phyloP scores from a whole-genome alignment of 2,888 invertebrate genomes.

The Ectemnius cavifrons region DNA sequence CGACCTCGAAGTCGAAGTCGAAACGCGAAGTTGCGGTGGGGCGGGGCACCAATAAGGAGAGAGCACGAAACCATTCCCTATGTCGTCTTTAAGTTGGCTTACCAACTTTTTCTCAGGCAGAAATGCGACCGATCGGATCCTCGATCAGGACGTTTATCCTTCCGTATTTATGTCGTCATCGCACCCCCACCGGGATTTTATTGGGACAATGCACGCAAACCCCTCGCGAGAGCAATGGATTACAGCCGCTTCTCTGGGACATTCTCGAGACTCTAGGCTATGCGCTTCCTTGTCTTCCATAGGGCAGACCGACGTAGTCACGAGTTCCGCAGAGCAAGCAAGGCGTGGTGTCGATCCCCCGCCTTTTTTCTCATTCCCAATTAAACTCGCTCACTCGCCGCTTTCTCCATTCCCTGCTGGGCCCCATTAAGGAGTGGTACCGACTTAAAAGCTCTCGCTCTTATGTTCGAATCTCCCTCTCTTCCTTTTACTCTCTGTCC shows the following conservation, averaged over 20 bases:
- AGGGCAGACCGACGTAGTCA: too few relatives aligned
- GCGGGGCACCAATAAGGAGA: neutral
- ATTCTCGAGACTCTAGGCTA: neutral
- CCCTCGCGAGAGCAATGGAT: slow-evolving; percentile 13
- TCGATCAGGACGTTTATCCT: slow-evolving; percentile 58
- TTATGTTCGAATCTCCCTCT: slow-evolving; percentile 37
- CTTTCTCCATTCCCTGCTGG: slow-evolving; percentile 44
- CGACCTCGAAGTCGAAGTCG: slow-evolving; percentile 15
- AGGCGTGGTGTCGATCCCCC: slow-evolving; percentile 50
- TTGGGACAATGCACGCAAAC: slow-evolving; percentile 60
- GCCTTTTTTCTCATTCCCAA: slow-evolving; percentile 44
- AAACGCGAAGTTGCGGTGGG: slow-evolving; percentile 24
- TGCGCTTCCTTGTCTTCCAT: neutral
- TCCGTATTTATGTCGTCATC: slow-evolving; percentile 66
- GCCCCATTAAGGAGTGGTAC: slow-evolving; percentile 57
- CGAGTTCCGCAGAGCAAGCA: slow-evolving; percentile 11
- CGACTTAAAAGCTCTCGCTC: slow-evolving; percentile 48
- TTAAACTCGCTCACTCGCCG: slow-evolving; percentile 49
- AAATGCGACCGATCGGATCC: slow-evolving; percentile 24
- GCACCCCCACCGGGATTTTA: slow-evolving; percentile 46
- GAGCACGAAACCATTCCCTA: neutral
- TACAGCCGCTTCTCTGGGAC: neutral
- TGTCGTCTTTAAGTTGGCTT: neutral
- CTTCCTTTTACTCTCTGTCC: neutral
- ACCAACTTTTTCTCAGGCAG: neutral